Conservation (phyloP, 2,113 vertebrate genomes). For the Oryzias celebensis region DNA sequence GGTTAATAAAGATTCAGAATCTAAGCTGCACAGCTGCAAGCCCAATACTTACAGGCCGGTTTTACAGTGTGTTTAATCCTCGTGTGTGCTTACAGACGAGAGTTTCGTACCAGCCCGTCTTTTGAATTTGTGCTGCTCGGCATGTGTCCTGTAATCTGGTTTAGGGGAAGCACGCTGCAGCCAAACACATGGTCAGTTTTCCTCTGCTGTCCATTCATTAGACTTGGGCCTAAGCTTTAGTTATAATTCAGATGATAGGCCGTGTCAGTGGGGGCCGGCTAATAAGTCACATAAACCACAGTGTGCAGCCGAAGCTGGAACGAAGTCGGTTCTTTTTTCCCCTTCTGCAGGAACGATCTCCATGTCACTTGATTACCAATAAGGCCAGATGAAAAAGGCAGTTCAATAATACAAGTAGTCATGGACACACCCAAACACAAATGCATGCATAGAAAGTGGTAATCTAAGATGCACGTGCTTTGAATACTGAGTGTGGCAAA, state of each 20-base stretch:
- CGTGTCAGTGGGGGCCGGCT: conserved; percentile 70
- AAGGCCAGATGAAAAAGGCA: conserved; percentile 65
- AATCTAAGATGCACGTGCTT: conserved; percentile 64
- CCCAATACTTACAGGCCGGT: conserved; percentile 40
- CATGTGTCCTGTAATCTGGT: conserved; percentile 68
- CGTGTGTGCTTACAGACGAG: conserved; percentile 35
- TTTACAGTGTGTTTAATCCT: conserved; percentile 45
- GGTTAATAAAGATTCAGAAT: conserved; percentile 73
- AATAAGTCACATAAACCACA: conserved; percentile 77
- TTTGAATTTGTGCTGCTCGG: conserved; percentile 49
- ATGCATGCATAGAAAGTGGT: conserved; percentile 36
- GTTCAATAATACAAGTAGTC: conserved; percentile 8
- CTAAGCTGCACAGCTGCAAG: conserved; percentile 56
- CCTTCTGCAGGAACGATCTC: conserved; percentile 65
- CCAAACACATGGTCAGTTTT: conserved; percentile 63
- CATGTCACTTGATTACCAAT: conserved; percentile 67
- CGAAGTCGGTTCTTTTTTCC: conserved; percentile 72
- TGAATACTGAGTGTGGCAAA: conserved; percentile 68
- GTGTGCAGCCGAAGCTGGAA: conserved; percentile 60
- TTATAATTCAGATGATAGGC: conserved; percentile 79
- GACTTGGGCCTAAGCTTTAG: conserved; percentile 63
- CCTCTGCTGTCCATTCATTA: conserved; percentile 61
- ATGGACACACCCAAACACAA: conserved; percentile 12
- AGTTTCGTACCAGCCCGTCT: conserved; percentile 40
- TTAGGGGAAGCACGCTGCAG: conserved; percentile 58